Evolutionary conservation across 2,888 invertebrate species (phyloP).

Genomic region (Acholoe squamosa): DNA sequence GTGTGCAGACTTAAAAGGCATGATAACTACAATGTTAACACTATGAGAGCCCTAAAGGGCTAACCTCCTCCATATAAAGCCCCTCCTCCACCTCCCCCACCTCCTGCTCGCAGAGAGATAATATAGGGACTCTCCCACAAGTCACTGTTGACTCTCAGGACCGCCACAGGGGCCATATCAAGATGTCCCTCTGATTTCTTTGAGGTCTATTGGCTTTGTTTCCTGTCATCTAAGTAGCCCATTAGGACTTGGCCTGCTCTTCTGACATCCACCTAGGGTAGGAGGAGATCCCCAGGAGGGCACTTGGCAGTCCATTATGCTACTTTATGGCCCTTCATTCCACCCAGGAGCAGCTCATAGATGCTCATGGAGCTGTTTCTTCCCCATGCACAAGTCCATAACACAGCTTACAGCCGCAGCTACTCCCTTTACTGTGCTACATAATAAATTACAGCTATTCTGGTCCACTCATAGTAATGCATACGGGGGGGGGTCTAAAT

Average conservation of each 20-base stretch:
- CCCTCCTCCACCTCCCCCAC: background rate
- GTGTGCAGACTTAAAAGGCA: too few species aligned
- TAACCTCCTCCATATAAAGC: background rate
- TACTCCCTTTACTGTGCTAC: too few species aligned
- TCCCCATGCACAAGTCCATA: too few species aligned
- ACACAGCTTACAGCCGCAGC: too few species aligned
- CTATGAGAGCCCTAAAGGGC: too few species aligned
- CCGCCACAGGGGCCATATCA: background rate
- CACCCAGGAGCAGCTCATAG: background rate
- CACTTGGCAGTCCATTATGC: background rate
- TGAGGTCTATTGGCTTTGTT: constrained; percentile 45
- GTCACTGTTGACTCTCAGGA: background rate
- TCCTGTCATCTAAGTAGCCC: constrained; percentile 19
- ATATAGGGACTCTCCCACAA: background rate
- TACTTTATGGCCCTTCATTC: background rate
- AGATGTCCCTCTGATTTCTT: background rate
- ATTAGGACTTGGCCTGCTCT: background rate
- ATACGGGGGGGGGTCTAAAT: too few species aligned
- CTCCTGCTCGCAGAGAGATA: background rate
- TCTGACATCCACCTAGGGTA: background rate
- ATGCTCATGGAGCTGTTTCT: background rate
- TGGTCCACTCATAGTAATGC: too few species aligned
- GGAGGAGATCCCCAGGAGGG: background rate
- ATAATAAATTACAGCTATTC: too few species aligned
- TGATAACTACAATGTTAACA: too few species aligned